phyloP scores from a whole-genome alignment of 2,113 vertebrate genomes.

The Megaleporinus macrocephalus region DNA sequence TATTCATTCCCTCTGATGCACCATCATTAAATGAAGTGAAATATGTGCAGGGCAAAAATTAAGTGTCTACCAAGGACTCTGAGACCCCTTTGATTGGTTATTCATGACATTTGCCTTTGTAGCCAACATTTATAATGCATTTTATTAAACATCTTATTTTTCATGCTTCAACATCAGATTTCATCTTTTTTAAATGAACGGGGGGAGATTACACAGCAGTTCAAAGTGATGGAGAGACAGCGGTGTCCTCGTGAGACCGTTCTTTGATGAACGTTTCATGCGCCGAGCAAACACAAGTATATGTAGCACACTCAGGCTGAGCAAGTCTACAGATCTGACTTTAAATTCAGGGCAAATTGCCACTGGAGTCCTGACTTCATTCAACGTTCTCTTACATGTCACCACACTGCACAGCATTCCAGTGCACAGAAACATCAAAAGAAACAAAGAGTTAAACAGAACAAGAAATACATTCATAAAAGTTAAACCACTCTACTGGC shows the following conservation, averaged over 20 bases:
- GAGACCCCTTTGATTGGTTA: slow-evolving; percentile 19
- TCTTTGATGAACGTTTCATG: slow-evolving; percentile 24
- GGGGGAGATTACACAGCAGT: neutral
- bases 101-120: slow-evolving; percentile 15
- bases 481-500: no score
- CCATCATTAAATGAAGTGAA: slow-evolving; percentile 1
- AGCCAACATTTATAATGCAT: neutral
- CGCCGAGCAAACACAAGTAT: neutral
- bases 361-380: neutral
- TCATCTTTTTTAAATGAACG: neutral
- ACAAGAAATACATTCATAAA: no score
- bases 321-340: neutral
- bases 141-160: slow-evolving; percentile 20
- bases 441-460: no score
- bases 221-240: slow-evolving; percentile 11
- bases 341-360: neutral
- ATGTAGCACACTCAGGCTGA: neutral
- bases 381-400: neutral
- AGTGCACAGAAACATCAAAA: no score
- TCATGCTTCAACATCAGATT: neutral
- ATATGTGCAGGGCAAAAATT: neutral
- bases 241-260: neutral
- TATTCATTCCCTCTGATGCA: neutral
- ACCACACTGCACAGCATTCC: no score
- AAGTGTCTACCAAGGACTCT: neutral